These are phyloP conservation scores for Pseudomyrmex gracilis DNA, from an alignment of 1,140 invertebrate genomes.

Conservation along the genomic window DNA sequence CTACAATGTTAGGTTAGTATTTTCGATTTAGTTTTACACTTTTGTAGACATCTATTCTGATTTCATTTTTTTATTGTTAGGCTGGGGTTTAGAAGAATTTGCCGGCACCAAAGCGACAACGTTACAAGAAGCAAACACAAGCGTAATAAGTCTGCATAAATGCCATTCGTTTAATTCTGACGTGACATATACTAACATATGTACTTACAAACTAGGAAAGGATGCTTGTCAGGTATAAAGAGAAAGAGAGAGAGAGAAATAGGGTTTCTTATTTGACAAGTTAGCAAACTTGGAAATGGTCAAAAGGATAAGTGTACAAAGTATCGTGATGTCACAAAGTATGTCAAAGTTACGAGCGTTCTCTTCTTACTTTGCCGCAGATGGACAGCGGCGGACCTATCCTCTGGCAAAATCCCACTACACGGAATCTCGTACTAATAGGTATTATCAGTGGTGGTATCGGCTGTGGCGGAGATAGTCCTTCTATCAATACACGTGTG, in stretches of 20 bases:
- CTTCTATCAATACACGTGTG: slow-evolving; percentile 85
- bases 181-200: no score
- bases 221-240: slow-evolving; percentile 76
- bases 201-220: slow-evolving; percentile 81
- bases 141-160: slow-evolving; percentile 81
- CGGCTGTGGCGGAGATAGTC: slow-evolving; percentile 81
- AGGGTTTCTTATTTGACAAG: not conserved
- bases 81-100: slow-evolving; percentile 88
- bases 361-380: slow-evolving; percentile 78
- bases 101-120: slow-evolving; percentile 85
- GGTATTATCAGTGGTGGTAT: slow-evolving; percentile 87
- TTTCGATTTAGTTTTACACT: not conserved
- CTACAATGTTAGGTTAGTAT: slow-evolving; percentile 86
- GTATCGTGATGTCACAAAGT: not conserved
- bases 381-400: slow-evolving; percentile 90
- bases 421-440: slow-evolving; percentile 79
- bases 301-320: not conserved
- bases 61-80: slow-evolving; percentile 76
- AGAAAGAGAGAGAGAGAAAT: not conserved
- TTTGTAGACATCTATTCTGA: not conserved
- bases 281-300: no score
- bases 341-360: not conserved
- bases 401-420: slow-evolving; percentile 85
- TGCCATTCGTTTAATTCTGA: no score
- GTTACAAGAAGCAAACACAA: slow-evolving; percentile 87